Percentiles rank a stretch among this genome's conserved stretches.
These are phyloP conservation scores for Lasioglossum albipes DNA, from an alignment of 1,140 invertebrate genomes.

Conservation along the genomic window DNA sequence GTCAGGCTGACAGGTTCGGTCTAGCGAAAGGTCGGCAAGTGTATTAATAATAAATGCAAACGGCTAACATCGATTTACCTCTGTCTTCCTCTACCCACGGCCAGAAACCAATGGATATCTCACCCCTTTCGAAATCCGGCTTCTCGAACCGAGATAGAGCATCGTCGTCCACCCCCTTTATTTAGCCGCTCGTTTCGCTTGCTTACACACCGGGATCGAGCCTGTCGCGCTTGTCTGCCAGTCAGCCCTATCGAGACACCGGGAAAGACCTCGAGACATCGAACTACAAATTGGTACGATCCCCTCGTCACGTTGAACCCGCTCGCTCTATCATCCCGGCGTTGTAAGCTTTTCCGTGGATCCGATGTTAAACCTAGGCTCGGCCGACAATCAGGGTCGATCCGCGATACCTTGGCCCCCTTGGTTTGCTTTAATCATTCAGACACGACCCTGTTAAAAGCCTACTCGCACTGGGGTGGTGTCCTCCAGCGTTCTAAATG, in stretches of 20 bases:
- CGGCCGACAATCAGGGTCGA: conserved; percentile 40
- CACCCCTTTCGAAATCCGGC: conserved; percentile 27
- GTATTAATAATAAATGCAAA: conserved; percentile 79
- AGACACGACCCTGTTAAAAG: conserved; percentile 42
- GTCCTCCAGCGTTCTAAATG: conserved; percentile 1
- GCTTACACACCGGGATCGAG: conserved; percentile 48
- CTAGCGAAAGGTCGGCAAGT: conserved; percentile 72
- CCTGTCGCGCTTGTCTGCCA: conserved; percentile 51
- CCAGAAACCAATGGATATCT: not conserved
- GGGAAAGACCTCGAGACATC: conserved; percentile 55
- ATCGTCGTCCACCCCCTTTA: conserved; percentile 52
- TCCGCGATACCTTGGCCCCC: conserved; percentile 3
- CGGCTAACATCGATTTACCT: conserved; percentile 75
- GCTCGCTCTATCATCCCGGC: not conserved
- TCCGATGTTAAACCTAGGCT: conserved; percentile 44
- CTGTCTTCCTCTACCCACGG: conserved; percentile 47
- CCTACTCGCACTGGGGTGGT: not conserved
- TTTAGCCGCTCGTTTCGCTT: conserved; percentile 62
- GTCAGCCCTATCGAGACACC: conserved; percentile 27
- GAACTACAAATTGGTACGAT: conserved; percentile 61
- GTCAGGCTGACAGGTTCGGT: conserved; percentile 68
- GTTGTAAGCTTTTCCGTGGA: conserved; percentile 35
- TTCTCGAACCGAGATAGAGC: conserved; percentile 39
- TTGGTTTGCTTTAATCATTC: conserved; percentile 56
- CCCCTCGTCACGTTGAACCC: not conserved